Conservation (phyloP, 2,888 invertebrate species). For the Mythimna lalbum region DNA sequence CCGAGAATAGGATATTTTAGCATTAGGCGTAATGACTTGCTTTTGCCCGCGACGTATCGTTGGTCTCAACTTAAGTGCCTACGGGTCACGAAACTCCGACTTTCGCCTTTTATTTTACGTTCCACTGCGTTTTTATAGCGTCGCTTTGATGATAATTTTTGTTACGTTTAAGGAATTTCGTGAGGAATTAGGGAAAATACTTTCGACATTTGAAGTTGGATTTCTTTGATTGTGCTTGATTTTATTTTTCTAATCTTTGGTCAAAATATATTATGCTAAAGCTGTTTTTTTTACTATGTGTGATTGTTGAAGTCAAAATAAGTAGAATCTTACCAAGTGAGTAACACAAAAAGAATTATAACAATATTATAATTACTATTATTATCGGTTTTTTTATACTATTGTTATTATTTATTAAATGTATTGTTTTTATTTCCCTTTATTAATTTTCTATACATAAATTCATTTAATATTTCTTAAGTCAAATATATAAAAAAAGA, state of each 20-base stretch:
- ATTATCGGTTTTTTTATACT: no score
- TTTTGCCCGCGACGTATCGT: constrained; percentile 54
- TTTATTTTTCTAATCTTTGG: constrained; percentile 6
- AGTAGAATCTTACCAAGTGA: no score
- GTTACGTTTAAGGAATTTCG: constrained; percentile 37
- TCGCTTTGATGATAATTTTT: constrained; percentile 57
- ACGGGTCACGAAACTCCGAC: constrained; percentile 50
- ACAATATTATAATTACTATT: no score
- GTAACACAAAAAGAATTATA: no score
- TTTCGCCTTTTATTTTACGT: constrained; percentile 57
- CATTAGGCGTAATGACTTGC: constrained; percentile 67
- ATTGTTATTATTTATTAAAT: no score
- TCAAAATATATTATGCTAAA: not conserved
- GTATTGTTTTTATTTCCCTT: no score
- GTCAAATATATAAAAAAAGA: no score
- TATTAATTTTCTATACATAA: no score
- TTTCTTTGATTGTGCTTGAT: constrained; percentile 9
- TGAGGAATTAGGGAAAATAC: constrained; percentile 48
- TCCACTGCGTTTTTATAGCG: constrained; percentile 49
- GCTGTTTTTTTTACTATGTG: not conserved
- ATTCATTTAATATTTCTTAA: no score
- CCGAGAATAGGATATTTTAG: constrained; percentile 64
- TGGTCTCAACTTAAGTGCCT: constrained; percentile 60
- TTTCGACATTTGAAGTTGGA: constrained; percentile 20
- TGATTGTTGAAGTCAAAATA: not conserved